Evolutionary conservation across 2,797 vertebrate species (phyloP).

Genomic region (Numenius phaeopus): DNA sequence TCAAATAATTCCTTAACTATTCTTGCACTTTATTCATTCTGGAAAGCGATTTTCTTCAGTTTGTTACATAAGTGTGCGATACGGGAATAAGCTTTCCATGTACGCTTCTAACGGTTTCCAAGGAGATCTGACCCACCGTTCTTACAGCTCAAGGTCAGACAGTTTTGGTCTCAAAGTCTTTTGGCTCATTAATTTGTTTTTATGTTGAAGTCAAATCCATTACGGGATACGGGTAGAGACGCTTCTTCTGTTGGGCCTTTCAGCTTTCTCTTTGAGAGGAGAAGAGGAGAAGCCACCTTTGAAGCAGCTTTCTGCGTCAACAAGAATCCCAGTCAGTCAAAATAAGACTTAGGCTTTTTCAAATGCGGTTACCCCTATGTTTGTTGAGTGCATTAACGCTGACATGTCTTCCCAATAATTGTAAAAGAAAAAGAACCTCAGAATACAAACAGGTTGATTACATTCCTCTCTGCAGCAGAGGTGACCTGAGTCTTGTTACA

Average conservation of each 20-base stretch:
- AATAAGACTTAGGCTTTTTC: background rate
- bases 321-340: background rate
- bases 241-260: background rate
- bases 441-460: background rate
- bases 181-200: background rate
- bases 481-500: background rate
- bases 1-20: conserved; percentile 45
- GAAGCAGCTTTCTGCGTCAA: background rate
- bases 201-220: background rate
- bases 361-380: background rate
- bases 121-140: background rate
- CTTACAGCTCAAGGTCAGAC: background rate
- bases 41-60: conserved; percentile 22
- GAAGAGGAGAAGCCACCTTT: background rate
- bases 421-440: background rate
- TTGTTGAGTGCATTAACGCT: background rate
- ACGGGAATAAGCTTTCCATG: background rate
- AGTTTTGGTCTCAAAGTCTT: conserved; percentile 52
- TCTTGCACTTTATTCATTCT: background rate
- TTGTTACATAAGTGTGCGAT: background rate
- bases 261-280: background rate
- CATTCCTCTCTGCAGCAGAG: background rate
- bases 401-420: background rate
- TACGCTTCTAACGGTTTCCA: background rate
- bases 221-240: background rate